phyloP scores from a whole-genome alignment of 2,797 vertebrate species.

The Schizothorax lantsangensis region DNA sequence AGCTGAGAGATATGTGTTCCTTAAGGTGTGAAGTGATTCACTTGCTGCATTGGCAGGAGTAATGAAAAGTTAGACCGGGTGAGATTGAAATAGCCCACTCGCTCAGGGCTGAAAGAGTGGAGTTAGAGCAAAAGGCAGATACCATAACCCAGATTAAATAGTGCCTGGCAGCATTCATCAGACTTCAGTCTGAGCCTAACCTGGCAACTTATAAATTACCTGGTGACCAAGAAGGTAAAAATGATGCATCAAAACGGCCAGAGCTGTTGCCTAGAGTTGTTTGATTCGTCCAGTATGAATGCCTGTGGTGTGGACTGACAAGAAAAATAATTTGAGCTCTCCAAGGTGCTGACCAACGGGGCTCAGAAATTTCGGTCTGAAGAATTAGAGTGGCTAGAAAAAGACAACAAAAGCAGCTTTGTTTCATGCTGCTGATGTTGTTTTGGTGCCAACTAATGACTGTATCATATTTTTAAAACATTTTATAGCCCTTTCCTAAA shows the following conservation, averaged over 20 bases:
- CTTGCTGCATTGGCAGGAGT: conserved; percentile 48
- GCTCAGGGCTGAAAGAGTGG: conserved; percentile 62
- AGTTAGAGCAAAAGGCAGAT: conserved; percentile 33
- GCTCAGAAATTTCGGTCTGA: not conserved
- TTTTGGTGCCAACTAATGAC: not conserved
- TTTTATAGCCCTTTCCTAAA: not conserved
- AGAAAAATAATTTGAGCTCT: conserved; percentile 67
- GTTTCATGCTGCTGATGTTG: not conserved
- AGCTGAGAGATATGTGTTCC: conserved; percentile 39
- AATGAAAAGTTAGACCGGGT: conserved; percentile 54
- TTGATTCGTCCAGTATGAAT: conserved; percentile 49
- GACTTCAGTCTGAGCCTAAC: conserved; percentile 65
- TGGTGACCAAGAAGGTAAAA: conserved; percentile 29
- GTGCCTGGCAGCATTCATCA: conserved; percentile 59
- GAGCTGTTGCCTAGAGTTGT: conserved; percentile 52
- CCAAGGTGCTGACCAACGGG: conserved; percentile 66
- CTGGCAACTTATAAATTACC: conserved; percentile 60
- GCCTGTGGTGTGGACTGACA: conserved; percentile 4
- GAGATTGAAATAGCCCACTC: conserved; percentile 64
- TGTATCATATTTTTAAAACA: not conserved
- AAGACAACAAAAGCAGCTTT: not conserved
- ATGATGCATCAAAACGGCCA: conserved; percentile 64
- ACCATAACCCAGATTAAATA: conserved; percentile 61
- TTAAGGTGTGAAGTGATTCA: conserved; percentile 54
- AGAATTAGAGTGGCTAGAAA: not conserved